A percentile compares a stretch with the other conserved stretches of the same genome.
These are phyloP conservation scores for Mus minutoides DNA, from an alignment of 2,797 vertebrate species.

Conservation along the genomic window DNA sequence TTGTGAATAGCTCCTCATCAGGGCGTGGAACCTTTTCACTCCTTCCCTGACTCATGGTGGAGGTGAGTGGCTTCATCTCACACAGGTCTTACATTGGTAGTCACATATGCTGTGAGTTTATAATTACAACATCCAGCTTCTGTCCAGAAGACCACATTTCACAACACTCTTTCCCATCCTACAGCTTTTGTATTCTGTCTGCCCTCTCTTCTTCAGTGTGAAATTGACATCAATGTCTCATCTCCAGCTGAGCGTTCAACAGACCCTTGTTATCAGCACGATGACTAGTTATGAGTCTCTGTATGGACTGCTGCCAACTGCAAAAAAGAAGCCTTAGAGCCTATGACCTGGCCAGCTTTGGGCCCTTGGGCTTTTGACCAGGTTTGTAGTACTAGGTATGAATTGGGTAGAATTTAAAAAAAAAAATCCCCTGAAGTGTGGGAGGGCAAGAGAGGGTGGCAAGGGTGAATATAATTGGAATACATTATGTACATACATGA, in stretches of 20 bases:
- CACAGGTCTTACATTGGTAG: background rate
- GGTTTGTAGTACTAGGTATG: background rate
- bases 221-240: background rate
- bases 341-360: background rate
- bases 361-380: background rate
- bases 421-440: background rate
- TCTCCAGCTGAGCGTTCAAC: background rate
- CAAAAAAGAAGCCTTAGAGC: background rate
- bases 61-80: background rate
- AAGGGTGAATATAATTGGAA: too few relatives aligned
- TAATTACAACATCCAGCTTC: background rate
- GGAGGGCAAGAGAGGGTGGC: background rate
- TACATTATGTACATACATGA: background rate
- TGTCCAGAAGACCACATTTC: background rate
- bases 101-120: background rate
- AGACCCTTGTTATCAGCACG: background rate
- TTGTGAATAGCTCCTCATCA: background rate
- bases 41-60: background rate
- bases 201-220: too few relatives aligned
- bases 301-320: background rate
- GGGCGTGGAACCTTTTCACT: background rate
- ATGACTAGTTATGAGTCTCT: background rate
- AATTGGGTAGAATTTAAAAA: background rate
- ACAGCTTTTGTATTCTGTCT: too few relatives aligned
- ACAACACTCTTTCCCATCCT: background rate